Conservation (phyloP, 2,888 invertebrate species). For the Nymphalis polychloros region DNA sequence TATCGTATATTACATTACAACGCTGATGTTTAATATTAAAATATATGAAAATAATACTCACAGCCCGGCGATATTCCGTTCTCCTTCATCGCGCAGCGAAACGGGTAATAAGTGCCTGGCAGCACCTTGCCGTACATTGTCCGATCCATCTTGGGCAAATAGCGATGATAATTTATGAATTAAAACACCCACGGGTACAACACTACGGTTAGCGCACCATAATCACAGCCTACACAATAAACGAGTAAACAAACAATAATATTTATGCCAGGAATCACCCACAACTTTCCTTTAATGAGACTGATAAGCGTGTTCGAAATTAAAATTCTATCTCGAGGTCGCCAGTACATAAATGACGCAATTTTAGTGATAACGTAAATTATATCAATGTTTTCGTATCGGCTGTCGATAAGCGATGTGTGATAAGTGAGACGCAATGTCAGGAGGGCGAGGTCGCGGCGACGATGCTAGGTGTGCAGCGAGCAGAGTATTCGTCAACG, state of each 20-base stretch:
- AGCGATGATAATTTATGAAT: conserved; percentile 66
- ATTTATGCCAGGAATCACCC: conserved; percentile 15
- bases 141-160: conserved; percentile 87
- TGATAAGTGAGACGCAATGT: conserved; percentile 57
- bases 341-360: conserved; percentile 41
- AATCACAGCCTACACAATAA: conserved; percentile 72
- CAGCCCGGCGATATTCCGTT: conserved; percentile 93
- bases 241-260: conserved; percentile 47
- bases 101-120: conserved; percentile 92
- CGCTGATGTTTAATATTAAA: conserved; percentile 25
- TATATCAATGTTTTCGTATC: conserved; percentile 58
- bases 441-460: conserved; percentile 64
- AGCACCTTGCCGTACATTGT: conserved; percentile 94
- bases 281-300: conserved; percentile 12
- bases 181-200: conserved; percentile 72
- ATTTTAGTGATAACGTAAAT: conserved; percentile 42
- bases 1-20: neutral
- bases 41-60: conserved; percentile 82
- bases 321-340: conserved; percentile 50
- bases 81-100: conserved; percentile 90
- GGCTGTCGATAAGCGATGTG: conserved; percentile 53
- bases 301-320: conserved; percentile 24
- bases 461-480: conserved; percentile 46
- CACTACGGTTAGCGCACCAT: conserved; percentile 71
- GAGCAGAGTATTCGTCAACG: conserved; percentile 74